These are phyloP conservation scores for Myrmecophaga tridactyla DNA, from an alignment of 2,113 vertebrate species.

Conservation along the genomic window DNA sequence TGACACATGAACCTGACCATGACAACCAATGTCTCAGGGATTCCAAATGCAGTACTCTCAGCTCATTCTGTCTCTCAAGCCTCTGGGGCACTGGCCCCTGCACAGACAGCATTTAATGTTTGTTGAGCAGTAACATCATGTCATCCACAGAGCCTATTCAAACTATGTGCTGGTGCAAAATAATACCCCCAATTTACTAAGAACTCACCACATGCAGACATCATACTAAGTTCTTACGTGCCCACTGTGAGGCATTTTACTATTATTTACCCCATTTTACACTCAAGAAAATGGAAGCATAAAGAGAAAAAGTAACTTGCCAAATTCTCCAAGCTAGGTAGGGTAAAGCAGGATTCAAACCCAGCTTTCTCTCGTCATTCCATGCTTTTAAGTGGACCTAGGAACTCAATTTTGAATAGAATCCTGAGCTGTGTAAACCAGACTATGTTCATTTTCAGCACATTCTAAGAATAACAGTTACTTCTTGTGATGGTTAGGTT, in stretches of 20 bases:
- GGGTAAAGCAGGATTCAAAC: not conserved
- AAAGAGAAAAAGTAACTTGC: not conserved
- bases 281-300: not conserved
- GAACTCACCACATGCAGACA: not conserved
- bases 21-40: not conserved
- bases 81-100: not conserved
- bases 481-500: too few relatives aligned
- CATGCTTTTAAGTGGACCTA: too few relatives aligned
- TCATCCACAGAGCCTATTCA: not conserved
- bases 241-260: not conserved
- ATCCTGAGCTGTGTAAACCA: not conserved
- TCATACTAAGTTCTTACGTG: not conserved
- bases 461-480: not conserved
- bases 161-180: not conserved
- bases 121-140: not conserved
- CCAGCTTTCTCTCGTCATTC: not conserved
- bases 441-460: not conserved
- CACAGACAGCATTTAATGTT: fast-evolving
- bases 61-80: too few relatives aligned
- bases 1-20: too few relatives aligned
- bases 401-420: not conserved
- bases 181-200: not conserved
- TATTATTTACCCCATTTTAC: not conserved
- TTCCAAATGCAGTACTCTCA: not conserved
- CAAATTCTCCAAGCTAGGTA: not conserved